Base-by-base conservation (phyloP, 2,113 vertebrate species). In the Xiphias gladius region DNA sequence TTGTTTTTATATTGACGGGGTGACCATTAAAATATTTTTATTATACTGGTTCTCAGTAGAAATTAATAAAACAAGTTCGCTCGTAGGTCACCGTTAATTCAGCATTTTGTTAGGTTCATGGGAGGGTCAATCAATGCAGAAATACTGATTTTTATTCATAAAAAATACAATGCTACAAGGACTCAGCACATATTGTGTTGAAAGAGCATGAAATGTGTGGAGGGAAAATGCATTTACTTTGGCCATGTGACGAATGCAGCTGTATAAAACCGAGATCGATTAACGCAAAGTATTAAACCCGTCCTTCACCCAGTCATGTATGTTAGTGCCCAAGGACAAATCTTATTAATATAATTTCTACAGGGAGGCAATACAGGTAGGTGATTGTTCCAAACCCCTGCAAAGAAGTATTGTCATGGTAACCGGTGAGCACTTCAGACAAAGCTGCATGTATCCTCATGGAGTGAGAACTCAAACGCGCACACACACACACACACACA, bases 401-500 rank as follows among this genome's bases (percentile, higher is more conserved):
- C 80, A 84, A 70, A 92, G 79, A 86, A 52, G 73, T 67, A 94
- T 94, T 91, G 94, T 94, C 94, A 95, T 95, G 93, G 95, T 93
- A 94, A 95, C 93, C 79, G 46, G 63, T 55, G 68, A 82, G 88
- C 87, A 86, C 89, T 94, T 94, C 77, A 91, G 66, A 91, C 83
- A 90, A 90, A 84, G 59, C 77, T 59, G 52, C 67, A 62, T 73
- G 87, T 67, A 65, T 90, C 69, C 75, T 72, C 50, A 20, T 62
- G 55, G 62, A 73, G 77, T 54, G 72, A 58, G 63, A 78, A 85
- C 76, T 68, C 52, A 65, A 30, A 85, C 35, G 16, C 85, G 70
- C 81, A 74, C 50, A 69, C 2, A n/a, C 66, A 81, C 68, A 70
- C 32, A 19, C 83, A 73, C 82, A 74, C 50, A n/a, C 81, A 74